Percentiles rank a stretch among this genome's conserved stretches.
These are phyloP conservation scores for Drosophila ananassae DNA, from an alignment of 1,140 invertebrate species.

Conservation along the genomic window DNA sequence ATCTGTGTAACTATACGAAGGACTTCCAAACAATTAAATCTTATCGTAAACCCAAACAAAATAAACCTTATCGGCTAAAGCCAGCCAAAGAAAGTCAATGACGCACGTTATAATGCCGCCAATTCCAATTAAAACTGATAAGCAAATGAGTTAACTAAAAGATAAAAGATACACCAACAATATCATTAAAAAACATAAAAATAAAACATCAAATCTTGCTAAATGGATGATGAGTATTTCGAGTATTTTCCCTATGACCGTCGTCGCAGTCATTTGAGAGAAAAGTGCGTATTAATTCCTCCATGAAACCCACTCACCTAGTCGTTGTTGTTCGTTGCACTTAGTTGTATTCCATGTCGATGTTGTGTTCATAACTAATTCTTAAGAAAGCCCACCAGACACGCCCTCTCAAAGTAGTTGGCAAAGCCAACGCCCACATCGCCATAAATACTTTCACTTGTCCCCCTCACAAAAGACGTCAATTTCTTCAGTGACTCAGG, in stretches of 20 bases:
- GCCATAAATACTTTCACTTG: constrained; percentile 39
- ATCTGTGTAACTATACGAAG: background rate
- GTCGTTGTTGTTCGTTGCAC: constrained; percentile 55
- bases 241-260: constrained; percentile 78
- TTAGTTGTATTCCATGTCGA: constrained; percentile 30
- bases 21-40: constrained; percentile 19
- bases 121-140: constrained; percentile 40
- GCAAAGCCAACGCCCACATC: constrained; percentile 15
- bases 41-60: constrained; percentile 41
- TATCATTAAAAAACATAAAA: background rate
- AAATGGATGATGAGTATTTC: constrained; percentile 78
- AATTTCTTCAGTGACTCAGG: constrained; percentile 16
- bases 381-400: constrained; percentile 50
- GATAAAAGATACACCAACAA: constrained; percentile 7
- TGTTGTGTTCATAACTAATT: constrained; percentile 35
- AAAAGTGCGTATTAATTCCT: constrained; percentile 66
- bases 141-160: constrained; percentile 59
- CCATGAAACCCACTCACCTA: constrained; percentile 15
- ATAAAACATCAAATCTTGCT: constrained; percentile 3
- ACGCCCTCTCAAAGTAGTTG: constrained; percentile 27
- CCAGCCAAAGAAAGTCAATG: constrained; percentile 43
- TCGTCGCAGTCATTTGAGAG: constrained; percentile 73
- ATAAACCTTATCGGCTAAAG: constrained; percentile 29
- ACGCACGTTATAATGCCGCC: constrained; percentile 33
- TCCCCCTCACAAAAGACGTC: constrained; percentile 28